Evolutionary conservation across 1,140 invertebrate species (phyloP), one percentile per base, ranked within the genome.

Genomic region (Melanaphis sacchari): DNA sequence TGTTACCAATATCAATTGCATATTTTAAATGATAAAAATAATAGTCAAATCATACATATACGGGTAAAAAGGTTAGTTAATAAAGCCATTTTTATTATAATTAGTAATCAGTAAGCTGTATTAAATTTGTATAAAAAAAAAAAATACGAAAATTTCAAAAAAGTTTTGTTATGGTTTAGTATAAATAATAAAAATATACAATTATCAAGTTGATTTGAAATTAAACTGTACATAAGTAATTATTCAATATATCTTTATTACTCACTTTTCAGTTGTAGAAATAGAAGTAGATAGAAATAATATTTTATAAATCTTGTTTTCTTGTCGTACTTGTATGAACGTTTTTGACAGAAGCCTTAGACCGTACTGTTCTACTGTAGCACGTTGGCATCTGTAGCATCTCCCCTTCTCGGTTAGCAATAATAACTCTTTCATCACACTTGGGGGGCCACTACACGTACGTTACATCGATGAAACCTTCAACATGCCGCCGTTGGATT

Each of bases 351-450:
- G 91, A 84, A 54, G 91, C 54, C 46, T 11, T 9, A 26, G 46
- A 84, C 24, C 26, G 7, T 49, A 93, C 81, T 93, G 89, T 90
- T 41, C n/a, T n/a, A 31, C 90, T 43, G 40, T 40, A 41, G 91
- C 66, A 38, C 91, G 91, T 84, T 93, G 76, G 81, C 76, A 84
- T 93, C 46, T 93, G 46, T 24, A 85, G 11, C 46, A 82, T 93
- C 76, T 84, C 91, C 46, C 91, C 81, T 49, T 38, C 81, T 85
- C n/a, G 81, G 36, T 15, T 85, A 26, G 36, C 43, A 52, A 82
- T 93, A 92, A 92, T 92, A 49, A 93, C 91, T 85, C 81, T 93
- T 93, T 84, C 66, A 38, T 85, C 91, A 93, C 91, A 54, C 46
- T 82, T 49, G 46, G 76, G 46, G 81, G 46, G 91, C 91, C 46